Evolutionary conservation across 92 coral and sea anemone species (phyloP).

Genomic region (Montipora capitata): DNA sequence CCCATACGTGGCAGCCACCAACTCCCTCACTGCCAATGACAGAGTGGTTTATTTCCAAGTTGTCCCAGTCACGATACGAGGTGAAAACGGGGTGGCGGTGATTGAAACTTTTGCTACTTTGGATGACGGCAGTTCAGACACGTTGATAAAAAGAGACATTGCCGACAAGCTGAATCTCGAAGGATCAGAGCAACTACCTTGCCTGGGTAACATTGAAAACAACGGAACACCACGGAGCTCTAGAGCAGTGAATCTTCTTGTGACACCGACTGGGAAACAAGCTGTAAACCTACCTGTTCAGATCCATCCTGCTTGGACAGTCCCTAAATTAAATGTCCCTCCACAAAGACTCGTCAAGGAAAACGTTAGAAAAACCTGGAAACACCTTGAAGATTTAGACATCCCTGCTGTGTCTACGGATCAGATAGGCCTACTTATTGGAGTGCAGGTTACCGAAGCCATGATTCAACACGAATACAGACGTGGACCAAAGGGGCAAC

Average conservation of each 20-base stretch:
- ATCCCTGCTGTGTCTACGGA: slow-evolving; percentile 68
- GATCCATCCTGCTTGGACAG: slow-evolving; percentile 72
- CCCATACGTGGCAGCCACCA: slow-evolving; percentile 24
- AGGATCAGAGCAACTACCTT: slow-evolving; percentile 60
- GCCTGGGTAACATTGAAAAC: slow-evolving; percentile 69
- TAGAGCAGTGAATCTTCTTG: slow-evolving; percentile 42
- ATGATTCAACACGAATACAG: slow-evolving; percentile 70
- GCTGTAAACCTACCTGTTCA: slow-evolving; percentile 52
- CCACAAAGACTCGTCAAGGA: slow-evolving; percentile 67
- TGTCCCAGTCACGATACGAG: slow-evolving; percentile 71
- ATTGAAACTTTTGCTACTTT: slow-evolving; percentile 65
- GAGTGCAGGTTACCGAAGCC: slow-evolving; percentile 75
- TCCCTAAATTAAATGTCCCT: slow-evolving; percentile 73
- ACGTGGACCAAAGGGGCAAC: slow-evolving; percentile 74
- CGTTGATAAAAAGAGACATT: slow-evolving; percentile 60
- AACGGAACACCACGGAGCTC: slow-evolving; percentile 56
- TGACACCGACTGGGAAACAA: slow-evolving; percentile 69
- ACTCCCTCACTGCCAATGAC: slow-evolving; percentile 6
- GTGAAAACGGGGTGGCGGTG: slow-evolving; percentile 65
- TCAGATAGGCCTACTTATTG: slow-evolving; percentile 71
- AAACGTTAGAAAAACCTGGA: slow-evolving; percentile 58
- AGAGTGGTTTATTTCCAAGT: slow-evolving; percentile 76
- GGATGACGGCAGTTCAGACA: slow-evolving; percentile 75
- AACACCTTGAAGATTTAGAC: slow-evolving; percentile 72
- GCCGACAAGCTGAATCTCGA: slow-evolving; percentile 65